Conservation (phyloP, 2,113 vertebrate genomes). For the Felis catus region F.catus_Fca126_mat1.0 CM031425.1:14831001-14831500, state of each 20-base stretch:
- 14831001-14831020: neutral
- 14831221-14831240: neutral
- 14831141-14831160: neutral
- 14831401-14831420: constrained; percentile 68
- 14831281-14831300: constrained; percentile 83
- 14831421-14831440: constrained; percentile 65
- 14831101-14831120: constrained; percentile 84
- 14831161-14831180: neutral
- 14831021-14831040: neutral
- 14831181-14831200: neutral
- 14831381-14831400: constrained; percentile 70
- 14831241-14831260: constrained; percentile 42
- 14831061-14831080: constrained; percentile 47
- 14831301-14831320: constrained; percentile 83
- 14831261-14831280: constrained; percentile 61
- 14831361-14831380: constrained; percentile 76
- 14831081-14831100: constrained; percentile 66
- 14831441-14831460: constrained; percentile 80
- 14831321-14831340: constrained; percentile 80
- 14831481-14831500: constrained; percentile 1
- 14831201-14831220: fast-evolving
- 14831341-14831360: constrained; percentile 81
- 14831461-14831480: constrained; percentile 68
- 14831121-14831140: constrained; percentile 79
- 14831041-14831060: constrained; percentile 8